Base-by-base conservation (phyloP, 2,113 vertebrate genomes). In the Orientallactaga bullata region DNA sequence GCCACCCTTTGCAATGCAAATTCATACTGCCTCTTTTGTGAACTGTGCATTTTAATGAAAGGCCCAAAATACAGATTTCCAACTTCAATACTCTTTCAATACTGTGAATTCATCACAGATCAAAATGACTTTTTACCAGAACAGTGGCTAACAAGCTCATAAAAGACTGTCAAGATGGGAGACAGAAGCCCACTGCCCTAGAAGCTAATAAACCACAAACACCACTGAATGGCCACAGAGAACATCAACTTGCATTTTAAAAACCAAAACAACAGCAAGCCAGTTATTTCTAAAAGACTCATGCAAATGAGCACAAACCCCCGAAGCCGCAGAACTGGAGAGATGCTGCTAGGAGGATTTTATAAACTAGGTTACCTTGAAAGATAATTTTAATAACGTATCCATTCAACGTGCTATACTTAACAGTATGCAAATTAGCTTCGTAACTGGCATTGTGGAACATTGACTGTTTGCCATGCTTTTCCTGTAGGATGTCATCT, bases 1-100 rank as follows among this genome's bases (percentile, higher is more conserved):
- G 85, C 84, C 79, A 71, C 74, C 88, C 35, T 94, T 95, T 94
- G 94, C 90, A 83, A 96, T 94, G 88, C 79, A 94, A 96, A 95
- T 96, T 93, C 47, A 88, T 86, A 86, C 37, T 85, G 69, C 79
- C 82, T 87, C 69, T 93, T 92, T 94, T 80, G 79, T 73, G 51
- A 97, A 84, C 55, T 82, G 28, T 39, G 16, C 63, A 88, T 90
- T 95, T 96, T 94, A 96, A 96, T 79, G 30, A 95, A 94, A 88
- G 42, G 65, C 79, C 61, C 83, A 94, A 96, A 97, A 89, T 73
- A 94, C 0, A 89, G 78, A 95, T 81, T 94, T 89, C 85, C 71
- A 88, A 32, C 79, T 92, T 90, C 91, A 89, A 15, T 65, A 66
- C 47, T 88, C 89, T 88, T 87, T 89, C 89, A 93, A 92, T 61